Evolutionary conservation across 23 tunicate species (phyloP), one percentile per base, ranked within the genome.

Genomic region (Pegea sp.): DNA sequence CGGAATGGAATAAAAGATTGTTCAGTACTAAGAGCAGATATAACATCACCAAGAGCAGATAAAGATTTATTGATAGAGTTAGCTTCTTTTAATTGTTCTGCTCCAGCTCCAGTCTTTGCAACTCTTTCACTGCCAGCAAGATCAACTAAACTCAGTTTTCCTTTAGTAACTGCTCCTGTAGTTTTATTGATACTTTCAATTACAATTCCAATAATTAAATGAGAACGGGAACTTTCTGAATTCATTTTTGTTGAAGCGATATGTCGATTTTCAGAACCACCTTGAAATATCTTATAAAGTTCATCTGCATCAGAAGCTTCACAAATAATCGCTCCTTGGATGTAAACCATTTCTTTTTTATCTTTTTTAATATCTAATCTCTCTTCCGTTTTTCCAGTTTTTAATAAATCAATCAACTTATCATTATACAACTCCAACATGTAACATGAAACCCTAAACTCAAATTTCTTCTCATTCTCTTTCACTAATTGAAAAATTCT

Each of bases 11-110:
- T 71, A 33, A 89, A 89, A 11, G 62, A 49, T 34, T 77, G 90
- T 33, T 89, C 98, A 56, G 77, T 89, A 18, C 77, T 66, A 13
- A 89, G 51, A 56, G 98, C 98, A 28, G 90, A 71, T 28, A 89
- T 89, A 29, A 89, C 98, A 63, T 89, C 98, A 61, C 98, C 98
- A 4, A 89, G 76, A 13, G 98, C 98, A 1, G 98, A 89, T 5
- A 89, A 68, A 0, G 98, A 89, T 53, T 89, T 89, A 70, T 89
- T 89, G 71, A 89, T 89, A 1, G 98, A 89, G 54, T 89, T 89
- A 13, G 98, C 98, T 66, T 89, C 98, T 71, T 89, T 89, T 42
- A 89, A 57, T 51, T 89, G 98, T 20, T 72, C 68, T 1, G 88
- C 90, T 26, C 77, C 63, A 26, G 98, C 98, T 28, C 98, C 98